Evolutionary conservation across 2,113 vertebrate species (phyloP).

Genomic region (Pelecanus crispus): DNA sequence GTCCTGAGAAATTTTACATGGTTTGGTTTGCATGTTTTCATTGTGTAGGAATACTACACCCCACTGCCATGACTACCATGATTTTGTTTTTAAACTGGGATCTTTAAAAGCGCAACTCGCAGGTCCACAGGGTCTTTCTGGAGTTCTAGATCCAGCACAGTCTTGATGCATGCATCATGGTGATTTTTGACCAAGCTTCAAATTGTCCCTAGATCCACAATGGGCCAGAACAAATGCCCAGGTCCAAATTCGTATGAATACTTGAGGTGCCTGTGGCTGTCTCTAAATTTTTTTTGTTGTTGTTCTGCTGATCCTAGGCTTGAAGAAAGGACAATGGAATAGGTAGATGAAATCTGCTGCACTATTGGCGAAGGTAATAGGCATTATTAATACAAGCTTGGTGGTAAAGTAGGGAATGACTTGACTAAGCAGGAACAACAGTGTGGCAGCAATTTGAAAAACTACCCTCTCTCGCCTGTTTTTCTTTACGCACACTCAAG

Average conservation of each 20-base stretch:
- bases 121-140: not conserved
- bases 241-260: not conserved
- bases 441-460: not conserved
- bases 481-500: not conserved
- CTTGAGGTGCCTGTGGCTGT: not conserved
- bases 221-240: not conserved
- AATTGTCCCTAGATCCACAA: not conserved
- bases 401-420: not conserved
- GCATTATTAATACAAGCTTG: not conserved
- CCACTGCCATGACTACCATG: not conserved
- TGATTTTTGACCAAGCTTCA: not conserved
- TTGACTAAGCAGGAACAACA: not conserved
- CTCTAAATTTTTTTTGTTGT: not conserved
- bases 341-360: not conserved
- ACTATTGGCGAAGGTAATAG: not conserved
- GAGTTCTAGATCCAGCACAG: not conserved
- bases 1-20: not conserved
- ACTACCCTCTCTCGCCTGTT: fast-evolving
- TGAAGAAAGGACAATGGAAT: not conserved
- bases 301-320: not conserved
- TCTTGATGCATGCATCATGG: not conserved
- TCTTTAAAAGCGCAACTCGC: not conserved
- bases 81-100: not conserved
- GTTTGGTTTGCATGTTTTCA: not conserved
- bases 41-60: not conserved